Conservation (phyloP, 2,888 invertebrate species). For the Ophraella communa region DNA sequence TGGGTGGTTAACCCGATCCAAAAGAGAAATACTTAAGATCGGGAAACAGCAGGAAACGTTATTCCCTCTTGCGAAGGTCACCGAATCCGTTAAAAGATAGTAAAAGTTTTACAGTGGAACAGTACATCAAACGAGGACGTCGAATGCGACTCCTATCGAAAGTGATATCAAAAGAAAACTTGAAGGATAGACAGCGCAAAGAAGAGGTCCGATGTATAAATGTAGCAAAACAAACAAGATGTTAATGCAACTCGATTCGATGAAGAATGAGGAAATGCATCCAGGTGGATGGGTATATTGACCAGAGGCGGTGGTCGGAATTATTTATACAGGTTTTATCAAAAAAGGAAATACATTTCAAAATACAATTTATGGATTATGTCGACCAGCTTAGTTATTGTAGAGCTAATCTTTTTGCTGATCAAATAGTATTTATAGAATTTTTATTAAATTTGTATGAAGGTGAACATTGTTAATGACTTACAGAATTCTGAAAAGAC, state of each 20-base stretch:
- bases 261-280: neutral
- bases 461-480: too few species aligned
- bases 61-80: constrained; percentile 29
- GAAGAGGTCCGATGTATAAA: constrained; percentile 56
- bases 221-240: constrained; percentile 57
- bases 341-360: neutral
- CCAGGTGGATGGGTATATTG: neutral
- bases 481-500: too few species aligned
- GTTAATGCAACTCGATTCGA: constrained; percentile 33
- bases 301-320: neutral
- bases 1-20: neutral
- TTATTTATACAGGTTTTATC: neutral
- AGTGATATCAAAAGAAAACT: constrained; percentile 42
- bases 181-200: constrained; percentile 50
- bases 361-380: too few species aligned
- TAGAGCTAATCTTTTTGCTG: too few species aligned
- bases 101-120: constrained; percentile 32
- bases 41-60: neutral
- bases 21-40: neutral
- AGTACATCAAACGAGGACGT: neutral
- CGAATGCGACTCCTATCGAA: constrained; percentile 27
- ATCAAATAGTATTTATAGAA: too few species aligned
- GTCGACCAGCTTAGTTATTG: too few species aligned
- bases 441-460: too few species aligned
- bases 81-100: constrained; percentile 40